Evolutionary conservation across 2,888 invertebrate species (phyloP).

Genomic region (Caenorhabditis japonica): DNA sequence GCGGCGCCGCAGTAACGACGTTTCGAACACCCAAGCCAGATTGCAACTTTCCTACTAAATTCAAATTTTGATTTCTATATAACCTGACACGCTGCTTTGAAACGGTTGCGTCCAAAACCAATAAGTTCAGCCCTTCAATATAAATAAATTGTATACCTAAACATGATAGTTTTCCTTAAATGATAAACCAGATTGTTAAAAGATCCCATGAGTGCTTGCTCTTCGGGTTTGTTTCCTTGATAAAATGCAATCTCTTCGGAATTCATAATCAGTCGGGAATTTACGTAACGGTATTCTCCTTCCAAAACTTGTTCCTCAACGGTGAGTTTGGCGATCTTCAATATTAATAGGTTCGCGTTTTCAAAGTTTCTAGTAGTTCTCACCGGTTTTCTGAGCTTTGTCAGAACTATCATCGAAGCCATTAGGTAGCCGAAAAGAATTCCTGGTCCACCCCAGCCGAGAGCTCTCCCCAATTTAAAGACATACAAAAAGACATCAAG

Average conservation of each 20-base stretch:
- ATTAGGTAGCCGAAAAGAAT: conserved; percentile 90
- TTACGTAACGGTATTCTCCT: conserved; percentile 96
- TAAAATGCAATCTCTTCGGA: conserved; percentile 90
- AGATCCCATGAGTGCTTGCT: conserved; percentile 88
- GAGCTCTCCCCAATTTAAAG: conserved; percentile 87
- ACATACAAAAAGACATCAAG: conserved; percentile 95
- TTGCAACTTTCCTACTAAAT: no score
- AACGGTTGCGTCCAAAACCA: no score
- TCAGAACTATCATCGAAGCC: conserved; percentile 88
- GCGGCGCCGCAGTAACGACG: no score
- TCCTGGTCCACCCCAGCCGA: conserved; percentile 89
- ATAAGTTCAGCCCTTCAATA: no score
- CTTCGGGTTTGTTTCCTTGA: conserved; percentile 83
- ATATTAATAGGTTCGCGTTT: background rate
- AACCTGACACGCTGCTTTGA: no score
- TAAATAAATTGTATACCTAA: conserved; percentile 59
- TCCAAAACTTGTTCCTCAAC: conserved; percentile 94
- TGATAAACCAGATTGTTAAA: conserved; percentile 86
- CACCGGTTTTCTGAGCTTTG: conserved; percentile 78
- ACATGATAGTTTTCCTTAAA: conserved; percentile 68
- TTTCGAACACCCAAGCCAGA: no score
- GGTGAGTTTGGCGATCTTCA: conserved; percentile 84
- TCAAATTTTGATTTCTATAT: no score
- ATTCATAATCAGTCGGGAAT: conserved; percentile 94
- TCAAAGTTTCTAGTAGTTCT: no score